Evolutionary conservation across 2,113 vertebrate species (phyloP), one percentile per base, ranked within the genome.

Genomic region (Malurus elegans): DNA sequence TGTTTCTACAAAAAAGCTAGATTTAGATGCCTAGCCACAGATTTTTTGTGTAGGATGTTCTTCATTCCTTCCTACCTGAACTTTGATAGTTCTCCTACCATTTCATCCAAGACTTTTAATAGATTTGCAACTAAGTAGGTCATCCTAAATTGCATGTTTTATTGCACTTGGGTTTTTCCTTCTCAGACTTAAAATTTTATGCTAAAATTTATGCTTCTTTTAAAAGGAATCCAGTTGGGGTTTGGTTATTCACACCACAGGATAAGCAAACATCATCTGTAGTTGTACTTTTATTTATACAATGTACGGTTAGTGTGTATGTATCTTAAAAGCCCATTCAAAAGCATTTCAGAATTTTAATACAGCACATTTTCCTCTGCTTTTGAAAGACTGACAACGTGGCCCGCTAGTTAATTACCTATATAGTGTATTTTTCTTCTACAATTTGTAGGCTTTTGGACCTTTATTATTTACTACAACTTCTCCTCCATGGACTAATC

Each of bases 1-100:
- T 19, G 23, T 45, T 93, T 75, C 84, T 45, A 91, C 80, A 90
- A 70, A 92, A 94, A 66, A 25, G 36, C 56, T 26, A 80, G 42
- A 87, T 71, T 61, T 79, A 74, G 80, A 90, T 85, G 80, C 78
- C 80, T 60, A 45, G 61, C 38, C 81, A 87, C 64, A 92, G 79
- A 93, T 79, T 88, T 93, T 67, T 60, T 91, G 87, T 90, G 90
- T 85, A 87, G 92, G 90, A 94, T 89, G 90, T 42, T 95, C 84
- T 91, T 92, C 92, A 56, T 89, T 92, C 81, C 78, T 89, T 92
- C 80, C 78, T 94, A 94, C 79, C 92, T 96, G 90, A 91, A 88
- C 88, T 72, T 74, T 2, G 14, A 91, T 91, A 95, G 53, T 36
- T 91, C 53, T 76, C 83, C 72, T 82, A 87, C 81, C 8, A 0